Conservation (phyloP, 2,888 invertebrate genomes). For the Leucophenga maculata region DNA sequence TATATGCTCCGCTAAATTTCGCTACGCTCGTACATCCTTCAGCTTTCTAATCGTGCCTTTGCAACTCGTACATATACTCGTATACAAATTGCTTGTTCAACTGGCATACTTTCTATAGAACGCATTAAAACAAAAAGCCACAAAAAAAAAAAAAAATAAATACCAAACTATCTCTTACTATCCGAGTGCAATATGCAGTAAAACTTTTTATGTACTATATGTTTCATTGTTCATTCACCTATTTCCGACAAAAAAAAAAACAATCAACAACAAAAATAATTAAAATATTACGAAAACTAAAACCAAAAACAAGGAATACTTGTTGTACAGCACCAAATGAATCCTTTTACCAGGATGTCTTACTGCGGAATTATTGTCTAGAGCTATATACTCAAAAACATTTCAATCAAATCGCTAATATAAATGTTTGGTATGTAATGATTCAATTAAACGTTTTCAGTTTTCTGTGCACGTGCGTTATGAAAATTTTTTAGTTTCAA, state of each 20-base stretch:
- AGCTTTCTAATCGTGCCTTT: too few species aligned
- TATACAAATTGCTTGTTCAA: slow-evolving; percentile 1
- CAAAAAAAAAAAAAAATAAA: slow-evolving; percentile 29
- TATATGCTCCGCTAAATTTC: too few species aligned
- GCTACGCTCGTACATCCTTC: too few species aligned
- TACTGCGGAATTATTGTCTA: slow-evolving; percentile 67
- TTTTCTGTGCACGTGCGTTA: slow-evolving; percentile 59
- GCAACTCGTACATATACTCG: background rate
- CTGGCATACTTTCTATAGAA: slow-evolving; percentile 28
- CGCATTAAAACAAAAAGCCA: slow-evolving; percentile 35
- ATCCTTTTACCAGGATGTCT: slow-evolving; percentile 67
- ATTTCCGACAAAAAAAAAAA: slow-evolving; percentile 44
- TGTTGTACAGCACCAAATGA: slow-evolving; percentile 68
- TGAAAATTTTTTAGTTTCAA: slow-evolving; percentile 28
- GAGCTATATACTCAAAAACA: slow-evolving; percentile 67
- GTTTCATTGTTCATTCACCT: slow-evolving; percentile 63
- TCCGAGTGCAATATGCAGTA: slow-evolving; percentile 51
- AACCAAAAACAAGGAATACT: slow-evolving; percentile 55
- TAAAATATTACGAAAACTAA: slow-evolving; percentile 41
- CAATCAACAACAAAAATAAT: slow-evolving; percentile 17
- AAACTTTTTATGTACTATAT: slow-evolving; percentile 54
- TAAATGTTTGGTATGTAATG: slow-evolving; percentile 65
- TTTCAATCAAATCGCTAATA: slow-evolving; percentile 67
- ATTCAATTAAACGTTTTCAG: slow-evolving; percentile 38
- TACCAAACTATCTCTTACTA: slow-evolving; percentile 18